Evolutionary conservation across 2,797 vertebrate genomes (phyloP), one percentile per base, ranked within the genome.

Genomic region (Octomys mimax): DNA sequence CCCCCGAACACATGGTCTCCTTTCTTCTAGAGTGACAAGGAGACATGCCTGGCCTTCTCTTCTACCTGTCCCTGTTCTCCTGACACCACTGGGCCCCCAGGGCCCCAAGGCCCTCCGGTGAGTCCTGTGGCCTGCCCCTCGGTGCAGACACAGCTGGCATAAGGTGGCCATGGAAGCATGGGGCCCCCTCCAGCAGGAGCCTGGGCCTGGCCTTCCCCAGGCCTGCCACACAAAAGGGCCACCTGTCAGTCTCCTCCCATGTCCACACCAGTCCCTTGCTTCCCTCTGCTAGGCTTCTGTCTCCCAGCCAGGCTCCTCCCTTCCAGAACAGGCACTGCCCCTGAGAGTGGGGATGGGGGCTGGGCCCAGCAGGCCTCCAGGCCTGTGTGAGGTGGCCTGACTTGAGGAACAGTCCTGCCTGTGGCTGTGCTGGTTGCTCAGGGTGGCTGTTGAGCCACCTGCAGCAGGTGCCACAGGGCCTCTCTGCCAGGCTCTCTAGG

Each of bases 51-150:
- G 0, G 97, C 98, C 73, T 97, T 98, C 3, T 97, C 98, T 8
- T 98, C 99, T 92, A 96, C 98, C 66, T 99, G 99, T 62, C 98
- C 99, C 57, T 99, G 99, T 62, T 99, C 99, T 70, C 99, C 99
- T 0, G 98, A 99, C 66, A 26, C 94, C 79, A 99, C 99, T 0
- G 99, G 99, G 89, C 98, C 99, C 68, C 98, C 99, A 0, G 99
- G 99, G 8, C 98, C 99, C 22, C 98, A 98, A 4, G 99, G 99
- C 1, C 98, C 99, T 22, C 98, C 97, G 0, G 99, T 99, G 98
- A 98, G 99, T 98, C 64, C 42, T 3, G 59, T 4, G 26, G 75
- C 78, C 16, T 24, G 26, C 64, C 18, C 79, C 13, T 26, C 57
- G 36, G 52, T 2, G 31, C 28, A 31, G 13, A 52, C 28, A 8